Evolutionary conservation across 2,797 vertebrate genomes (phyloP).

Genomic region (Helicolenus hilgendorfi): DNA sequence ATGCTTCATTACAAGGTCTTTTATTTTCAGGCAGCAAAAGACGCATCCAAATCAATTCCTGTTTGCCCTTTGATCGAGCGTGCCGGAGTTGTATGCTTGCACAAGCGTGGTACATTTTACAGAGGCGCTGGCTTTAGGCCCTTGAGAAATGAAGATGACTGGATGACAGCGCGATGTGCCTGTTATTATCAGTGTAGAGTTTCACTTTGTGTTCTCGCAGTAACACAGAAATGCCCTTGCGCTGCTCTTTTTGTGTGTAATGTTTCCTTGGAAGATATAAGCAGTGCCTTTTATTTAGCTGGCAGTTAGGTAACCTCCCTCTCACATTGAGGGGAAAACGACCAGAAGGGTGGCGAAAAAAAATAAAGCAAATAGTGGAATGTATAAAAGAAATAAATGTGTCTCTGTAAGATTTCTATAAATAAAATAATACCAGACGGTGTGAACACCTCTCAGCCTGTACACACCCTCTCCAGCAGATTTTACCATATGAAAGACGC

Average conservation of each 20-base stretch:
- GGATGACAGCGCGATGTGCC: conserved; percentile 36
- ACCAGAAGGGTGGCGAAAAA: background rate
- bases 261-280: conserved; percentile 19
- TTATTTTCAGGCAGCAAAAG: conserved; percentile 66
- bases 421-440: too few species aligned
- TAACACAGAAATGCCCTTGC: conserved; percentile 17
- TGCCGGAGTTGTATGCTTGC: conserved; percentile 43
- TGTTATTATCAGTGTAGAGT: conserved; percentile 20
- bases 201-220: conserved; percentile 29
- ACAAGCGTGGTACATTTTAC: conserved; percentile 24
- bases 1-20: conserved; percentile 74
- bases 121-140: conserved; percentile 31
- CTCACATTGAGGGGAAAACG: background rate
- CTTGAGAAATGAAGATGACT: conserved; percentile 54
- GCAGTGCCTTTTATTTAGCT: conserved; percentile 1
- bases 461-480: background rate
- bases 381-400: background rate
- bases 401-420: background rate
- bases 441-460: background rate
- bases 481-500: background rate
- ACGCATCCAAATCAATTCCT: conserved; percentile 76
- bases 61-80: conserved; percentile 67
- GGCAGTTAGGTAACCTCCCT: background rate
- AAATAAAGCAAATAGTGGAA: background rate
- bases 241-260: conserved; percentile 22